These are phyloP conservation scores for Pangasianodon gigas DNA, from an alignment of 2,113 vertebrate genomes.

Conservation along the genomic window DNA sequence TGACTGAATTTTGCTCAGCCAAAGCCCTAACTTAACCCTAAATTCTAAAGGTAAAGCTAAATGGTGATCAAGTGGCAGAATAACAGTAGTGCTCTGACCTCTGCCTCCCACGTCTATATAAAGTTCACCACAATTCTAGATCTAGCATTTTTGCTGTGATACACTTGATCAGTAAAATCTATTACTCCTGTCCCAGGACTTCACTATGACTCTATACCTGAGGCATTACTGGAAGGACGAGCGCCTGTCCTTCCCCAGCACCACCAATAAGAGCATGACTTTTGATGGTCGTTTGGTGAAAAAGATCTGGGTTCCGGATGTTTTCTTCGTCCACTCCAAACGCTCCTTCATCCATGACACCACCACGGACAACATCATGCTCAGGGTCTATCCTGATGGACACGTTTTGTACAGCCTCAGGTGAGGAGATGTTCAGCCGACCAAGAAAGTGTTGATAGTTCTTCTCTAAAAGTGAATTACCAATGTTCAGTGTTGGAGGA, in stretches of 20 bases:
- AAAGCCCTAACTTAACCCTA: background rate
- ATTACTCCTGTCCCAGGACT: slow-evolving; percentile 76
- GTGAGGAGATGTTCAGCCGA: slow-evolving; percentile 66
- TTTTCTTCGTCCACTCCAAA: slow-evolving; percentile 97
- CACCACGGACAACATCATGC: slow-evolving; percentile 95
- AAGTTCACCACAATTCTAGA: background rate
- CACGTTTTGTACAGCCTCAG: slow-evolving; percentile 95
- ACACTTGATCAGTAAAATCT: background rate
- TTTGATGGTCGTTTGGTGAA: slow-evolving; percentile 91
- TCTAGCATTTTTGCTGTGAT: background rate
- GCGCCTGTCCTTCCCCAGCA: slow-evolving; percentile 85
- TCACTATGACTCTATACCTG: slow-evolving; percentile 95
- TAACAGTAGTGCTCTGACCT: background rate
- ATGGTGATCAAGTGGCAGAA: background rate
- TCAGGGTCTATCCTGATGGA: slow-evolving; percentile 90
- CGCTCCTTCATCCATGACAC: slow-evolving; percentile 93
- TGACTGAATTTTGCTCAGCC: background rate
- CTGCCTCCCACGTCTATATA: background rate
- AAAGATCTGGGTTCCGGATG: slow-evolving; percentile 95
- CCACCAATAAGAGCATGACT: slow-evolving; percentile 94
- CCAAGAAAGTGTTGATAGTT: background rate
- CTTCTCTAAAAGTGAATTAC: background rate
- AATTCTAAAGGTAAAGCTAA: background rate
- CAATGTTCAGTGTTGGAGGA: background rate
- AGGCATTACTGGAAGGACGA: slow-evolving; percentile 97